A percentile compares a stretch with the other conserved stretches of the same genome.
These are phyloP conservation scores for Lepisosteus osseus DNA, from an alignment of 2,113 vertebrate genomes.

Conservation along the genomic window DNA sequence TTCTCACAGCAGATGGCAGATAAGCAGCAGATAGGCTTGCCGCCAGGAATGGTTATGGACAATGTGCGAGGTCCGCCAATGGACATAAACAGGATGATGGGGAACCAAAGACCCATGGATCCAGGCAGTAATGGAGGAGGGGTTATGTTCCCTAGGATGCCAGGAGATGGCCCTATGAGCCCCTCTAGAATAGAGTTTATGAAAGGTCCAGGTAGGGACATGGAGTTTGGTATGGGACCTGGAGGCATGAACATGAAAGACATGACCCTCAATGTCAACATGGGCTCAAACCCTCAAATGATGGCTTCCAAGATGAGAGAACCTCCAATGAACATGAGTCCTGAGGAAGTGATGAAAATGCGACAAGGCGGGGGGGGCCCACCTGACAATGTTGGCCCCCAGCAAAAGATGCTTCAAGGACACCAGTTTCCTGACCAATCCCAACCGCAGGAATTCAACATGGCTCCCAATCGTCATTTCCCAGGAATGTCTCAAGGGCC, in stretches of 20 bases:
- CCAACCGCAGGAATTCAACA: constrained; percentile 86
- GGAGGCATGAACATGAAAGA: constrained; percentile 67
- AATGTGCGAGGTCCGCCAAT: constrained; percentile 59
- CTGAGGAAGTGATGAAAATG: constrained; percentile 91
- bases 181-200: constrained; percentile 87
- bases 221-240: constrained; percentile 89
- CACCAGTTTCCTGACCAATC: constrained; percentile 79
- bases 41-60: constrained; percentile 85
- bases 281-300: constrained; percentile 83
- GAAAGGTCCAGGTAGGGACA: constrained; percentile 75
- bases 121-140: constrained; percentile 75
- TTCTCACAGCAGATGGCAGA: constrained; percentile 92
- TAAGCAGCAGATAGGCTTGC: constrained; percentile 85
- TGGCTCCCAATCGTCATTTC: constrained; percentile 86
- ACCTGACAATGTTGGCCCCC: constrained; percentile 82
- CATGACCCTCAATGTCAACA: constrained; percentile 69
- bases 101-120: constrained; percentile 88
- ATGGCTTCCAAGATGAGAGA: constrained; percentile 90
- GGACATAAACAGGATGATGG: constrained; percentile 91
- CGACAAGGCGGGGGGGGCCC: constrained; percentile 62
- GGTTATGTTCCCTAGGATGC: constrained; percentile 89
- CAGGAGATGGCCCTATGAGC: constrained; percentile 89
- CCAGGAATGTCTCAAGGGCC: constrained; percentile 82
- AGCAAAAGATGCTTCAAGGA: constrained; percentile 86
- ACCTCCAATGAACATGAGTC: constrained; percentile 71